Base-by-base conservation (phyloP, 2,888 invertebrate species). In the Platycheirus albimanus region DNA sequence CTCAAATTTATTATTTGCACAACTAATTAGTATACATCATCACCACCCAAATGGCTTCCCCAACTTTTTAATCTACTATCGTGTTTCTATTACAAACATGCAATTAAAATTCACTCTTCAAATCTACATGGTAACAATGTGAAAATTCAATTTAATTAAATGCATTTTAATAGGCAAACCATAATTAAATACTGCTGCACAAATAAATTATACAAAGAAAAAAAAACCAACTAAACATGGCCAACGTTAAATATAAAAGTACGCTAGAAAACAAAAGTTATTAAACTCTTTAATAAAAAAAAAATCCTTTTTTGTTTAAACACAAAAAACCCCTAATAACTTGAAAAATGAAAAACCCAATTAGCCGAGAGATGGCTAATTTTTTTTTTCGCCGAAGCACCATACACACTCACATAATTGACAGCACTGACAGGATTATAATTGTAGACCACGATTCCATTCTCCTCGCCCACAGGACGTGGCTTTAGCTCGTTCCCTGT, bases 381-480 rank as follows among this genome's bases (percentile, higher is more conserved):
- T 54, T 64, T n/a, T 41, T 38, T 30, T n/a, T 58, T 19, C 3
- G 2, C 33, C 41, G 8, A 20, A 15, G 15, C 6, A 15, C 41
- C 19, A 41, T 52, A 61, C 43, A 70, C 86, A 92, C 95, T 93
- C 91, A 97, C 97, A 91, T 97, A 97, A 91, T 96, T 97, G 20
- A 97, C 96, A 69, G 96, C 95, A 89, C 95, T 95, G 91, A 95
- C 95, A 8, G 97, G 97, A 88, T 94, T 95, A 89, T 97, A 97
- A 87, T 95, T 95, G 90, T 94, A 97, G 75, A 96, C 94, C 15
- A 97, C 94, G 11, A 94, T 94, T 56, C 97, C 97, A 84, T 94
- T 94, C 87, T 97, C 97, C 89, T 97, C 96, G 11, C 96, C 96
- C 5, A 97, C 94, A 2, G 97, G 96, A 88, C 95, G 95, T 45